Base-by-base conservation (phyloP, 1,140 invertebrate species). In the Papilio dardanus region DNA sequence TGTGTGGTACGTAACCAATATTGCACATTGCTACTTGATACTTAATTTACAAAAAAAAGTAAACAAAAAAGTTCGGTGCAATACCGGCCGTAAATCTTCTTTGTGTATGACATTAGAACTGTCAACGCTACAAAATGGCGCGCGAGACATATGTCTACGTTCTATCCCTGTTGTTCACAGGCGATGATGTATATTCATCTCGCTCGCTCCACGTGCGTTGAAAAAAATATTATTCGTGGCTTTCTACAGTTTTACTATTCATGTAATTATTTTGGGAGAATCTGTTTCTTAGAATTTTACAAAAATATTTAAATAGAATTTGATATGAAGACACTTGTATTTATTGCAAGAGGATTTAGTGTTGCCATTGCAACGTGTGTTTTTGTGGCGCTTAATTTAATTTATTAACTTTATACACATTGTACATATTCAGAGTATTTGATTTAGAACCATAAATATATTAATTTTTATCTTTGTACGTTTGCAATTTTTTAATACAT, bases 391-490 rank as follows among this genome's bases (percentile, higher is more conserved):
- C 35, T 5, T 46, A 46, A 19, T 62, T 62, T 50, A 16, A 62
- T 28, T 0, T 12, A 54, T 30, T 62, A 28, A 62, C 4, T 28
- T 58, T 5, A 58, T 1, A 58, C 28, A 4, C 14, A 58, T 62
- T 62, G 50, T 54, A 62, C 54, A 62, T 28, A 46, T 46, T n/a
- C 16, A 62, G 50, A 62, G 54, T 28, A 62, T 62, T 62, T 62
- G 10, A 5, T 28, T 58, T 58, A 14, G 54, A 24, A 58, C 21
- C 50, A 24, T 10, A 50, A 50, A 50, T 50, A 58, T 28, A 12
- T 8, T 24, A 2, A 58, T 28, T n/a, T n/a, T n/a, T 62, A 28
- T 30, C 10, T 28, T 28, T 62, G 54, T 62, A 62, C 21, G 12
- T 62, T 62, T 54, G n/a, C 46, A 54, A 24, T 8, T 24, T 24